These are phyloP conservation scores for Atherinomorus stipes DNA, from an alignment of 2,113 vertebrate genomes.

Conservation along the genomic window DNA sequence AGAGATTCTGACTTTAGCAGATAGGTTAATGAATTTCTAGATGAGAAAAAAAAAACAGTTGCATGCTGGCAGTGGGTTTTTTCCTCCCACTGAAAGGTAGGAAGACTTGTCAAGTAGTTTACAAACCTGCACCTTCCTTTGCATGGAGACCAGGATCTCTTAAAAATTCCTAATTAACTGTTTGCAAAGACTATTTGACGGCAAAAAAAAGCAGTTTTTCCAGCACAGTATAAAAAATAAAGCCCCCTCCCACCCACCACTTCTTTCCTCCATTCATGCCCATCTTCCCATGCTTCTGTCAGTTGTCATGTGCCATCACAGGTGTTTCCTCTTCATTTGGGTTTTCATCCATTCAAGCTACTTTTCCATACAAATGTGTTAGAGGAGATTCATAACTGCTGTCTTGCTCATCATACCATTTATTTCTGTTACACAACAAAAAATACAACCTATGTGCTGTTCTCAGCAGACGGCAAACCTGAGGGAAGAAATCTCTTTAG, in stretches of 20 bases:
- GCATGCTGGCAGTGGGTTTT: not conserved
- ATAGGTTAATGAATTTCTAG: not conserved
- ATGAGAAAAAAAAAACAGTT: not conserved
- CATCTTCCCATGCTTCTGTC: slow-evolving; percentile 51
- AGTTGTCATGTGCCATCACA: slow-evolving; percentile 37
- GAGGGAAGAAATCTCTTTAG: not conserved
- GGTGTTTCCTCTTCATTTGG: slow-evolving; percentile 55
- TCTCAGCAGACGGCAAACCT: slow-evolving; percentile 26
- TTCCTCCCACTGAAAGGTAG: not conserved
- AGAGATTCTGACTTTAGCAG: too few species aligned
- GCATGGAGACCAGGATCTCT: not conserved
- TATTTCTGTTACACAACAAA: slow-evolving; percentile 41
- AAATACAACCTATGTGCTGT: slow-evolving; percentile 9
- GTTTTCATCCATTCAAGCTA: slow-evolving; percentile 59
- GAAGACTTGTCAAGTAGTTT: slow-evolving; percentile 30
- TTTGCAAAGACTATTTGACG: slow-evolving; percentile 55
- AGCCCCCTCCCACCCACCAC: not conserved
- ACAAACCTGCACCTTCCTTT: slow-evolving; percentile 7
- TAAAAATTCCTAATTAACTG: not conserved
- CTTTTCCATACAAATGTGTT: slow-evolving; percentile 82
- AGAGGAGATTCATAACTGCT: slow-evolving; percentile 51
- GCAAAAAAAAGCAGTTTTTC: not conserved
- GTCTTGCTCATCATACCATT: slow-evolving; percentile 41
- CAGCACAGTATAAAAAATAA: not conserved
- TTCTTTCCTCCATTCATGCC: slow-evolving; percentile 52